Base-by-base conservation (phyloP, 1,140 invertebrate species). In the Argopecten irradians region DNA sequence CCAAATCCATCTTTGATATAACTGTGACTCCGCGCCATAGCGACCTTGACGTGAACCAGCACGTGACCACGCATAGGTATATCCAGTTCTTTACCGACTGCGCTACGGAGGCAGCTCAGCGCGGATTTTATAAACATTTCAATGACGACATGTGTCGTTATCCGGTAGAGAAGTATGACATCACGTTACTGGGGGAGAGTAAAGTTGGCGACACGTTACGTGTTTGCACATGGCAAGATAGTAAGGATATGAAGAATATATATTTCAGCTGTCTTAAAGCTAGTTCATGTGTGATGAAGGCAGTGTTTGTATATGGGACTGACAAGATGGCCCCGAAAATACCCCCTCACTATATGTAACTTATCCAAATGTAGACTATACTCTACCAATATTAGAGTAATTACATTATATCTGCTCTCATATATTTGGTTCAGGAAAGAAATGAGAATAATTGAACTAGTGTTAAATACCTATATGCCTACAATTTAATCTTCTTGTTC, bases 191-290 rank as follows among this genome's bases (percentile, higher is more conserved):
- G 13, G 55, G 55, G 22, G 55, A 71, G 28, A 71, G 55, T 71
- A 71, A 71, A 71, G 55, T 71, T 71, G 55, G 55, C 8, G 55
- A 71, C 55, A 71, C 55, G n/a, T n/a, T n/a, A n/a, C n/a, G 55
- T 71, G n/a, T 71, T 16, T 71, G 55, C 13, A 71, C 55, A n/a
- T 71, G 55, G 55, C 55, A 71, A 11, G 55, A 71, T n/a, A n/a
- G 11, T 1, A n/a, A 0, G 7, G n/a, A 28, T n/a, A 11, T 71
- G 5, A 22, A 71, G n/a, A 71, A 1, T 7, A 28, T 71, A 71
- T 71, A 71, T 11, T 71, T 71, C 55, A 71, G 5, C n/a, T 71
- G 55, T 16, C 28, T 71, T 16, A 71, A 71, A 5, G 55, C 7
- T 1, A 5, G n/a, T 28, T 28, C 8, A n/a, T 28, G 55, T n/a